phyloP scores from a whole-genome alignment of 1,140 invertebrate genomes.

The Panulirus ornatus region DNA sequence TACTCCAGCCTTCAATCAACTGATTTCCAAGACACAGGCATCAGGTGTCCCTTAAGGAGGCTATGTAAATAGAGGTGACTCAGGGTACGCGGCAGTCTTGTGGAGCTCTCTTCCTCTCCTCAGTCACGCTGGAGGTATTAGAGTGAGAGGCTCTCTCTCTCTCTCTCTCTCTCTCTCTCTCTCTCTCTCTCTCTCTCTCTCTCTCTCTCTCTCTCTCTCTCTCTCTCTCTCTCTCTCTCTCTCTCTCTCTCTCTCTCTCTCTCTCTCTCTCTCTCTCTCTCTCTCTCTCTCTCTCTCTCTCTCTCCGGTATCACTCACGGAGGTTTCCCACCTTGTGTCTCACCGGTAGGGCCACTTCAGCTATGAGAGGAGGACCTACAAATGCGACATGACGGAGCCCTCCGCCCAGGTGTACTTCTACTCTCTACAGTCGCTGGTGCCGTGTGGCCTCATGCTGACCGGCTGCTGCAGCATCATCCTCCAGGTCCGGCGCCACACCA shows the following conservation, averaged over 20 bases:
- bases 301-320: not conserved
- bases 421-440: conserved; percentile 53
- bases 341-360: conserved; percentile 32
- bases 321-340: not conserved
- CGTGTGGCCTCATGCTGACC: conserved; percentile 30
- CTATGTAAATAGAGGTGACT: too few relatives aligned
- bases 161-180: too few relatives aligned
- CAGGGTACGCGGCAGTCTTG: too few relatives aligned
- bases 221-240: conserved; percentile 1
- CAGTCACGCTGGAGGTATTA: too few relatives aligned
- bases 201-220: conserved; percentile 7
- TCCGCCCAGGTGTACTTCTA: conserved; percentile 47
- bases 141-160: too few relatives aligned
- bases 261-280: not conserved
- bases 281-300: not conserved
- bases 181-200: not conserved
- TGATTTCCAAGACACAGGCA: too few relatives aligned
- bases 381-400: conserved; percentile 46
- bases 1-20: too few relatives aligned
- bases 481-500: conserved; percentile 32
- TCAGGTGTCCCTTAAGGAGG: too few relatives aligned
- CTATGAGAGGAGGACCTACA: conserved; percentile 38
- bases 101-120: too few relatives aligned
- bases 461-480: conserved; percentile 43
- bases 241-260: not conserved